Evolutionary conservation across 1,140 invertebrate genomes (phyloP), one percentile per base, ranked within the genome.

Genomic region (Coptotermes formosanus): DNA sequence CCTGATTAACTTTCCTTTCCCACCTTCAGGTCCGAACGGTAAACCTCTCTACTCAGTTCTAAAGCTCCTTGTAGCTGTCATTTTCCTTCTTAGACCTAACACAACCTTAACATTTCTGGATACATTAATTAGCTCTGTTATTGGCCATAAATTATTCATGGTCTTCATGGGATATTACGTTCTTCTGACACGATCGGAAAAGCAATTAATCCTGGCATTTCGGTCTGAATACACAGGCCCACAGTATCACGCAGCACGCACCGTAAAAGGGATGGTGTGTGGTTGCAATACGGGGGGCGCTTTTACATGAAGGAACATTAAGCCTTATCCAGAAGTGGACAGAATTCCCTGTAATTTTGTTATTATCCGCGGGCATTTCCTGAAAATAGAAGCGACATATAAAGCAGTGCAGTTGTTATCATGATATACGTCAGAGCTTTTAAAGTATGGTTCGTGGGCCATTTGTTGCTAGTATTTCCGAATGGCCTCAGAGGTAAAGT

Each of bases 51-150:
- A 30, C 64, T 75, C 64, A 30, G 2, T 25, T 75, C 64, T 75
- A 25, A 25, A 14, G 25, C n/a, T 8, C 14, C 64, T 25, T 7
- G 64, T 25, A 75, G 64, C 64, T 75, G 64, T 30, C 64, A 75
- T 75, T 30, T 75, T 30, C 25, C n/a, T 75, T 30, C 64, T 30
- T 75, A 75, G 8, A 30, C n/a, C 6, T 75, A 75, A 75, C n/a
- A 7, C 64, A 25, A 75, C 64, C 64, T 75, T 75, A 75, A 75
- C 64, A 75, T 75, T 75, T 30, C 64, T n/a, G n/a, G 25, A 75
- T 75, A 75, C 64, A 75, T 75, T 75, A 75, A 75, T 75, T 75
- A n/a, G 30, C 64, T 75, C 64, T 75, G 25, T 75, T 75, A 75
- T 75, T 75, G 64, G 64, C 64, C 25, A 75, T 75, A 75, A 75